Evolutionary conservation across 2,113 vertebrate genomes (phyloP).

Genomic region (Prionailurus bengalensis): DNA sequence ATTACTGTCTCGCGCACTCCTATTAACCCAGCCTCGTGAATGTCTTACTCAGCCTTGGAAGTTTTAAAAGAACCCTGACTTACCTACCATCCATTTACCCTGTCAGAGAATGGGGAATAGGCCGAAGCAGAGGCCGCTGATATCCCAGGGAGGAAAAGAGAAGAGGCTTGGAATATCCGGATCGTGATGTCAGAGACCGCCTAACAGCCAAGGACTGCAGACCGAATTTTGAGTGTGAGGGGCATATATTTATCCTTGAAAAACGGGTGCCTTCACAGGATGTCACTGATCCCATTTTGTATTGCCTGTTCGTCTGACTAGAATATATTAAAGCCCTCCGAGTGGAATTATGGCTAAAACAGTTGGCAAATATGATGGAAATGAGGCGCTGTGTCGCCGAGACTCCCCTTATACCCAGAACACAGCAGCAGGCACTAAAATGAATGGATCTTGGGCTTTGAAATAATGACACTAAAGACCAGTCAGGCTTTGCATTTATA

Average conservation of each 20-base stretch:
- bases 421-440: slow-evolving; percentile 14
- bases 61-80: slow-evolving; percentile 62
- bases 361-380: not conserved
- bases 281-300: slow-evolving; percentile 32
- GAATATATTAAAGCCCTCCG: not conserved
- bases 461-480: slow-evolving; percentile 66
- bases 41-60: slow-evolving; percentile 60
- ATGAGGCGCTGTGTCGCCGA: not conserved
- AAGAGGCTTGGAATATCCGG: not conserved
- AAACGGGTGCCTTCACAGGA: not conserved
- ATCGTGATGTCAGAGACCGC: not conserved
- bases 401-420: not conserved
- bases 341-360: slow-evolving; percentile 20
- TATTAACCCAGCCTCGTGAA: not conserved
- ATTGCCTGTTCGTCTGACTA: slow-evolving; percentile 21
- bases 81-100: slow-evolving; percentile 6
- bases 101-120: slow-evolving; percentile 5
- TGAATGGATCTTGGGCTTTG: slow-evolving; percentile 59
- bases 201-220: not conserved
- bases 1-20: slow-evolving; percentile 11
- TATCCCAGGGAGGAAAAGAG: not conserved
- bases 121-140: not conserved
- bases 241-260: not conserved
- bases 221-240: not conserved
- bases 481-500: slow-evolving; percentile 59